These are phyloP conservation scores for Sarcophaga caerulescens DNA, from an alignment of 2,888 invertebrate genomes.

Conservation along the genomic window DNA sequence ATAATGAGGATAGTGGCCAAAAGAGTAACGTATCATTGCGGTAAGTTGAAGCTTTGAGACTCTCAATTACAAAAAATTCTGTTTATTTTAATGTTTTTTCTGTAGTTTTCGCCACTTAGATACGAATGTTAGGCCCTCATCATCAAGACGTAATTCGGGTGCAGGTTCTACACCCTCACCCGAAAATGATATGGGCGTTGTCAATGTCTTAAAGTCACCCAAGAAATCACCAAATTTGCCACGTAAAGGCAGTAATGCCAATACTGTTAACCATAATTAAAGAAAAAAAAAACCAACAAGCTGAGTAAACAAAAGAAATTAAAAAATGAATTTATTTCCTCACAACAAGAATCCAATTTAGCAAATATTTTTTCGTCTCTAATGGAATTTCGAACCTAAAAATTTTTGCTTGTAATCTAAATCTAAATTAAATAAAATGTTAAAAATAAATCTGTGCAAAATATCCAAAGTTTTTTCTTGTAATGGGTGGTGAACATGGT, in stretches of 20 bases:
- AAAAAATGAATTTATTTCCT: conserved; percentile 9
- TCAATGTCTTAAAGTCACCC: conserved; percentile 81
- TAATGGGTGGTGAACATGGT: too few species aligned
- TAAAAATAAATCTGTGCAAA: conserved; percentile 1
- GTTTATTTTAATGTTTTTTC: not conserved
- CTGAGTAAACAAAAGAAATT: not conserved
- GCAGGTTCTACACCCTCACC: conserved; percentile 86
- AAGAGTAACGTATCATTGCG: conserved; percentile 87
- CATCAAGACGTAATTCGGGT: conserved; percentile 84
- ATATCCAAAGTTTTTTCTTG: not conserved
- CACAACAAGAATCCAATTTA: conserved; percentile 17
- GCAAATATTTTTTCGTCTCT: conserved; percentile 40
- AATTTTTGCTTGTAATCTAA: conserved; percentile 54
- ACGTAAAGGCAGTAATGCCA: conserved; percentile 78
- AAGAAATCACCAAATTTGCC: conserved; percentile 82
- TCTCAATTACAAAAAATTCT: not conserved
- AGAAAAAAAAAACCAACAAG: not conserved
- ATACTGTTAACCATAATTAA: conserved; percentile 73
- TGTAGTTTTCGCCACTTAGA: conserved; percentile 92
- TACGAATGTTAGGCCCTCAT: conserved; percentile 90
- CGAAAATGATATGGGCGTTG: conserved; percentile 79
- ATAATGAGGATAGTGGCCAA: conserved; percentile 85
- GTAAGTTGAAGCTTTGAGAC: conserved; percentile 81
- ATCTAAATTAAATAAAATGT: conserved; percentile 47
- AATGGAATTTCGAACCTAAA: conserved; percentile 32